These are phyloP conservation scores for Acleris holmiana DNA, from an alignment of 2,888 invertebrate species.

Conservation along the genomic window DNA sequence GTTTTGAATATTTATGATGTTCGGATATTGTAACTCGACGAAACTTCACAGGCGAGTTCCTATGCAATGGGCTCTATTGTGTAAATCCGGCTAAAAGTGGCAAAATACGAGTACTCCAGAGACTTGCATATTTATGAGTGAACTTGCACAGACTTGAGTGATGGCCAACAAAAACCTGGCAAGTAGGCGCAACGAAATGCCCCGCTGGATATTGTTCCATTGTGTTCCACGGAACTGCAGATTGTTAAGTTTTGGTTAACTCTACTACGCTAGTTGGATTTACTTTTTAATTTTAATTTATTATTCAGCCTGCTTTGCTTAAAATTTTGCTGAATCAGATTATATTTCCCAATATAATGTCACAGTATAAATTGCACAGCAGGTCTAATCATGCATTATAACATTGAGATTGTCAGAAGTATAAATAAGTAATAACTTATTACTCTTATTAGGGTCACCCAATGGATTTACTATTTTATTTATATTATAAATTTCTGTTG, in stretches of 20 bases:
- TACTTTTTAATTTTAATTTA: neutral
- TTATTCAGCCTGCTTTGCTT: no score
- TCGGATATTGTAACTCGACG: slow-evolving; percentile 70
- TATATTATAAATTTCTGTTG: no score
- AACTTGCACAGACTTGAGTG: slow-evolving; percentile 75
- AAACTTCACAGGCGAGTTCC: slow-evolving; percentile 61
- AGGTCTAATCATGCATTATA: no score
- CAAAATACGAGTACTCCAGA: slow-evolving; percentile 68
- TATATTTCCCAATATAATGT: no score
- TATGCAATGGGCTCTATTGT: slow-evolving; percentile 66
- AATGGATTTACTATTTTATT: no score
- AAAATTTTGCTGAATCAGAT: no score
- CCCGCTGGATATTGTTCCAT: slow-evolving; percentile 50
- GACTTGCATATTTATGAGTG: slow-evolving; percentile 78
- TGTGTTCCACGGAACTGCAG: slow-evolving; percentile 36
- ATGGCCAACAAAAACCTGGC: slow-evolving; percentile 70
- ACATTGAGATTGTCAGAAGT: no score
- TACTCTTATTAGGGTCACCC: no score
- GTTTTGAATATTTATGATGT: slow-evolving; percentile 75
- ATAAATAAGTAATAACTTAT: no score
- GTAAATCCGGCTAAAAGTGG: slow-evolving; percentile 67
- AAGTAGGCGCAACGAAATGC: slow-evolving; percentile 54
- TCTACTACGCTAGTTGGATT: neutral
- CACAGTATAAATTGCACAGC: no score
- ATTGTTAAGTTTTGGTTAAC: slow-evolving; percentile 11